These are phyloP conservation scores for Malthinus seriepunctatus DNA, from an alignment of 2,888 invertebrate genomes.

Conservation along the genomic window DNA sequence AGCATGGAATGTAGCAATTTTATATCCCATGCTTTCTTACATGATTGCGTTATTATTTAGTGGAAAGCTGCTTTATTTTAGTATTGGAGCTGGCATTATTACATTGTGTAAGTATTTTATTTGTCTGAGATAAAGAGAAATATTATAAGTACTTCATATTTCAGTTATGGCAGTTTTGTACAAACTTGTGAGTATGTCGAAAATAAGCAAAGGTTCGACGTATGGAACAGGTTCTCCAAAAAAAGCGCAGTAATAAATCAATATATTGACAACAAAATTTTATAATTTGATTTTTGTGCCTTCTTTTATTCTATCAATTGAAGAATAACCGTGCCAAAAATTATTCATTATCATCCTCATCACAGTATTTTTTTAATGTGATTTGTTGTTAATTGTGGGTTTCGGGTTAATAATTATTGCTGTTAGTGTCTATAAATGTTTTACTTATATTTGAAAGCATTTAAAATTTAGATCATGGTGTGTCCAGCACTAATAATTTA, in stretches of 20 bases:
- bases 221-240: conserved; percentile 71
- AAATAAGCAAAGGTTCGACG: conserved; percentile 82
- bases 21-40: conserved; percentile 74
- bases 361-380: background rate
- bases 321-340: conserved; percentile 19
- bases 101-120: conserved; percentile 77
- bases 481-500: too few relatives aligned
- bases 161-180: conserved; percentile 78
- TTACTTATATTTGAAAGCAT: too few relatives aligned
- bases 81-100: conserved; percentile 71
- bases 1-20: conserved; percentile 69
- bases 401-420: too few relatives aligned
- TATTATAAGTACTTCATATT: too few relatives aligned
- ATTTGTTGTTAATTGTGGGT: background rate
- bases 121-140: too few relatives aligned
- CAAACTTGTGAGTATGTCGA: conserved; percentile 80
- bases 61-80: conserved; percentile 72
- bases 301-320: conserved; percentile 15
- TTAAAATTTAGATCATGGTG: too few relatives aligned
- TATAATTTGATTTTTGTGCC: conserved; percentile 22
- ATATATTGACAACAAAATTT: background rate
- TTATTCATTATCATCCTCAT: background rate
- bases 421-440: too few relatives aligned
- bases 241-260: conserved; percentile 46
- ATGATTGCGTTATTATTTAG: conserved; percentile 69